Evolutionary conservation across 1,140 invertebrate genomes (phyloP).

Genomic region (Brachionus koreanus): DNA sequence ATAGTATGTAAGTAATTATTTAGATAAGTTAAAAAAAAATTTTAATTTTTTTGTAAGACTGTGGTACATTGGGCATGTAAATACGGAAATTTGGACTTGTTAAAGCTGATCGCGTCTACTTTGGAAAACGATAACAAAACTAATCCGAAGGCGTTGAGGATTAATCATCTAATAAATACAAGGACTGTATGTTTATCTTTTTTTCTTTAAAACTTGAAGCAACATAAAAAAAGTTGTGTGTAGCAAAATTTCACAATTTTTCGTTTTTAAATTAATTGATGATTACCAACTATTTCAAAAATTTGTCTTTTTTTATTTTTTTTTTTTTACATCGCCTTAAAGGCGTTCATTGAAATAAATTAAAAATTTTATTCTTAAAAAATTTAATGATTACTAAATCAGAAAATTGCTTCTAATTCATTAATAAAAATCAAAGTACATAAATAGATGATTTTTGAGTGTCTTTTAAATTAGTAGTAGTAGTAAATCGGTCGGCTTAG

Average conservation of each 20-base stretch:
- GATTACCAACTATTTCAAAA: not conserved
- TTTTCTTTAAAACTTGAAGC: not conserved
- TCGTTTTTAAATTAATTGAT: not conserved
- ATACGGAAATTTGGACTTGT: slow-evolving; percentile 26
- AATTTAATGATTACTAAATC: too few species aligned
- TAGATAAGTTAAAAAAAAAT: not conserved
- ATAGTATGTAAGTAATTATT: slow-evolving; percentile 36
- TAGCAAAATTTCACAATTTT: not conserved
- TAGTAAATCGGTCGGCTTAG: too few species aligned
- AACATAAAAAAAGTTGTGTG: not conserved
- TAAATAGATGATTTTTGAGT: too few species aligned
- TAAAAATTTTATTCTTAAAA: too few species aligned
- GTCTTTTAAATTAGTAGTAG: too few species aligned
- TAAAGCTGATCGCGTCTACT: slow-evolving; percentile 32
- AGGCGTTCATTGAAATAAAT: too few species aligned
- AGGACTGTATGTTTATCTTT: slow-evolving; percentile 18
- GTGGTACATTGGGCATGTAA: slow-evolving; percentile 42
- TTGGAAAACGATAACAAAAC: slow-evolving; percentile 34
- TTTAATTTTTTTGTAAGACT: not conserved
- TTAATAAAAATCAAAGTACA: too few species aligned
- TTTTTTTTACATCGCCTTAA: too few species aligned
- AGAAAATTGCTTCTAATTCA: too few species aligned
- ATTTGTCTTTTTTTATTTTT: too few species aligned
- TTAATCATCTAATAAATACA: slow-evolving; percentile 34
- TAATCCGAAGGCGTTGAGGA: not conserved